A percentile compares a stretch with the other conserved stretches of the same genome.
Conservation (phyloP, 1,140 invertebrate genomes). For the Pogonomyrmex barbatus region DNA sequence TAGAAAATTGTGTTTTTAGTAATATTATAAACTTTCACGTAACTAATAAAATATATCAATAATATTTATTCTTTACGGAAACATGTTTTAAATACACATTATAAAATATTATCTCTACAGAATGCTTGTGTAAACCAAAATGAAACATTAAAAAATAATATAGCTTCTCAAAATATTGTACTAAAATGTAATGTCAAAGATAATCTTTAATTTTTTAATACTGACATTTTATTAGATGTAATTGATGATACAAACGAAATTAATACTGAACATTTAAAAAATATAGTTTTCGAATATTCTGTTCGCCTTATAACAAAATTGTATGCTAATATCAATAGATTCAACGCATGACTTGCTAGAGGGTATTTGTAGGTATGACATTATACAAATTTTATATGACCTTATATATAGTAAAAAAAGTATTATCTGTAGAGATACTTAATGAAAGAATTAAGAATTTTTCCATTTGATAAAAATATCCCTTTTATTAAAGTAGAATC, state of each 20-base stretch:
- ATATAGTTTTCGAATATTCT: not conserved
- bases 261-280: not conserved
- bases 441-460: slow-evolving; percentile 22
- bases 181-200: not conserved
- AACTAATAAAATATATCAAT: slow-evolving; percentile 12
- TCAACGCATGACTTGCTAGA: slow-evolving; percentile 4
- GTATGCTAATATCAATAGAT: not conserved
- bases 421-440: not conserved
- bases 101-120: not conserved
- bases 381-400: not conserved
- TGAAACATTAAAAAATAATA: not conserved
- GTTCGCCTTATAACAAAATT: not conserved
- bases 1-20: slow-evolving; percentile 5
- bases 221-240: not conserved
- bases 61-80: slow-evolving; percentile 1
- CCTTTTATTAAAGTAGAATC: not conserved
- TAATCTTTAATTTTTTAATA: not conserved
- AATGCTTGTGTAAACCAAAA: not conserved
- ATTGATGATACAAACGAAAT: not conserved
- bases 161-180: not conserved
- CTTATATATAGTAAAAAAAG: not conserved
- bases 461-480: slow-evolving; percentile 13
- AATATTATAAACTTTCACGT: slow-evolving; percentile 2
- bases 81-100: slow-evolving; percentile 2
- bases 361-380: not conserved